phyloP scores from a whole-genome alignment of 2,888 invertebrate genomes.

The Sylvicola cinctus region DNA sequence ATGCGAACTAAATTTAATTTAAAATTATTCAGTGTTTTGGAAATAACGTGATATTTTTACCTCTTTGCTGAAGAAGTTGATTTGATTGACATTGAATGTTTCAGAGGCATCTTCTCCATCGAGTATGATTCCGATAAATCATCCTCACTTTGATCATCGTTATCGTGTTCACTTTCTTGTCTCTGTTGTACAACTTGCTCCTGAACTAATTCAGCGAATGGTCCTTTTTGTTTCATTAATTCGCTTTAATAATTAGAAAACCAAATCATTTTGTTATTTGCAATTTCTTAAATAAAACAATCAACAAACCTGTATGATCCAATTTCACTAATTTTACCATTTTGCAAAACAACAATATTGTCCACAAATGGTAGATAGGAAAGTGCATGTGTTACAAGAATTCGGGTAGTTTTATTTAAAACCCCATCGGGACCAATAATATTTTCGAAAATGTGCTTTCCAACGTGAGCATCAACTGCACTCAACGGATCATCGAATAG shows the following conservation, averaged over 20 bases:
- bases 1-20: too few species aligned
- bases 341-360: conserved; percentile 70
- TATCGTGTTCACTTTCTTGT: conserved; percentile 33
- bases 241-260: conserved; percentile 81
- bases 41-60: too few species aligned
- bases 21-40: too few species aligned
- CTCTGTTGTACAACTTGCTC: conserved; percentile 50
- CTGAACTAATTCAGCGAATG: conserved; percentile 64
- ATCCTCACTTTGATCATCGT: too few species aligned
- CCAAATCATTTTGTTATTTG: too few species aligned
- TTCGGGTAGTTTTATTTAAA: conserved; percentile 56
- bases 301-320: too few species aligned
- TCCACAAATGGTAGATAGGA: conserved; percentile 82
- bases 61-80: too few species aligned
- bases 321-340: conserved; percentile 70
- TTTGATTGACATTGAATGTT: too few species aligned
- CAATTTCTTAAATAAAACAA: too few species aligned
- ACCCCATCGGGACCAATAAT: conserved; percentile 58
- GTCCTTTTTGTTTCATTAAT: conserved; percentile 64
- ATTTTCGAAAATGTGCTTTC: conserved; percentile 86
- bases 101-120: too few species aligned
- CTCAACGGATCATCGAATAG: conserved; percentile 90
- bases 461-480: conserved; percentile 94
- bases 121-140: too few species aligned
- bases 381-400: conserved; percentile 90